Base-by-base conservation (phyloP, 2,888 invertebrate genomes). In the Lottia scabra region DNA sequence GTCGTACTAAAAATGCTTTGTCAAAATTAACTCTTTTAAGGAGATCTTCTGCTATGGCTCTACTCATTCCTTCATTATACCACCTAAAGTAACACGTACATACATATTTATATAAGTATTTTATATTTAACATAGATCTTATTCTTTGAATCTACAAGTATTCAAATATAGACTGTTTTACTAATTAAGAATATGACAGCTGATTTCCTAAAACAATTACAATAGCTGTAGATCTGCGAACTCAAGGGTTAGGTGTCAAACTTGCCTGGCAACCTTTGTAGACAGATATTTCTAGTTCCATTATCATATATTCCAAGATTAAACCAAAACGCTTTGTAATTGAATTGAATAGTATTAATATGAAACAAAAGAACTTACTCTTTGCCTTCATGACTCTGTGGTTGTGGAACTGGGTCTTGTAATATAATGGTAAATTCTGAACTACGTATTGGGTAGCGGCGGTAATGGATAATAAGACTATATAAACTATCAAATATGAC, bases 1-100 rank as follows among this genome's bases (percentile, higher is more conserved):
- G 95, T 70, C 99, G 91, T 10, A 99, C 96, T 46, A 99, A 91
- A 90, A 97, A 99, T 0, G 98, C 97, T 0, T 99, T 99, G 87
- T 99, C 97, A 5, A 93, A 93, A 73, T 94, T 94, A 48, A 96
- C 93, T 81, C 95, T 93, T 79, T 94, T 94, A 73, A 99, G 90
- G 88, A 96, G 92, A 79, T 97, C 95, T 89, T 99, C 98, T 0
- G 98, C 96, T 80, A 94, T 93, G 12, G 93, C 92, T 74, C 97
- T 92, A 23, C 94, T 93, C 80, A 96, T 94, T 68, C 93, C 92
- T 1, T 94, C 92, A 87, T 96, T 96, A 91, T 94, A 98, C 98
- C 98, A 98, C 81, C 90, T 88, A 68, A 2, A 65, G 48, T 23
- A 23, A 38, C 10, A 38, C 38, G 10, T 38, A 38, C 3, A 38